Conservation (phyloP, 1,140 invertebrate species). For the Pseudachorutes palmiensis region DNA sequence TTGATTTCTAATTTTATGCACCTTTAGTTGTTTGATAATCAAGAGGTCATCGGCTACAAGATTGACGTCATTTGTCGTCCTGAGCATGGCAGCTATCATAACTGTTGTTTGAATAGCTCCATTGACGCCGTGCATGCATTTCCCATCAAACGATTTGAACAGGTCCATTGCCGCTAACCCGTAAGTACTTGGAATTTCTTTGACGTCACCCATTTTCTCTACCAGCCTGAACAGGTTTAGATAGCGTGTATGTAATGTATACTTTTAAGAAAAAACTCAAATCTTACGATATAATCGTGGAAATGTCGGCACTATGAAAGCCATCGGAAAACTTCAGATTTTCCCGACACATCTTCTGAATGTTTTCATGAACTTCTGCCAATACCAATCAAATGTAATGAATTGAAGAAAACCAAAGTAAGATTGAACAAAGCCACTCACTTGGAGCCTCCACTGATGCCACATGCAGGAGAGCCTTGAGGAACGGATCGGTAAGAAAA, state of each 20-base stretch:
- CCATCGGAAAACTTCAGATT: conserved; percentile 33
- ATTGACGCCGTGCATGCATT: conserved; percentile 20
- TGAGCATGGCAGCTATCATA: conserved; percentile 32
- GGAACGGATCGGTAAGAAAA: conserved; percentile 42
- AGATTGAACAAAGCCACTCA: conserved; percentile 22
- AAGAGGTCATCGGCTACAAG: conserved; percentile 69
- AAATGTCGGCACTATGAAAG: conserved; percentile 23
- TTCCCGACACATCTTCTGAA: conserved; percentile 23
- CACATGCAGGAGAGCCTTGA: conserved; percentile 44
- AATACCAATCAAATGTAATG: no score
- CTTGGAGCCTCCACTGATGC: conserved; percentile 44
- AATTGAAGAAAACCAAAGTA: conserved; percentile 13
- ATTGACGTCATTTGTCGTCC: conserved; percentile 51
- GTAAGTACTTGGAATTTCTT: conserved; percentile 1
- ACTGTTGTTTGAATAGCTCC: conserved; percentile 30
- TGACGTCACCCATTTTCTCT: conserved; percentile 21
- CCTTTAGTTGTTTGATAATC: conserved; percentile 73
- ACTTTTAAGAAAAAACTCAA: not conserved
- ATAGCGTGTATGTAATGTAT: not conserved
- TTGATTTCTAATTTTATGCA: conserved; percentile 38
- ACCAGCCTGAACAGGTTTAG: conserved; percentile 20
- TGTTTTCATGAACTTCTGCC: conserved; percentile 8
- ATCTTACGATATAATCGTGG: conserved; percentile 24
- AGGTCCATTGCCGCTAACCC: not conserved
- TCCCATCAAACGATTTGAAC: conserved; percentile 16